Percentiles rank a stretch among this genome's conserved stretches.
Conservation (phyloP, 2,797 vertebrate species). For the Sebastiscus albofasciatus region DNA sequence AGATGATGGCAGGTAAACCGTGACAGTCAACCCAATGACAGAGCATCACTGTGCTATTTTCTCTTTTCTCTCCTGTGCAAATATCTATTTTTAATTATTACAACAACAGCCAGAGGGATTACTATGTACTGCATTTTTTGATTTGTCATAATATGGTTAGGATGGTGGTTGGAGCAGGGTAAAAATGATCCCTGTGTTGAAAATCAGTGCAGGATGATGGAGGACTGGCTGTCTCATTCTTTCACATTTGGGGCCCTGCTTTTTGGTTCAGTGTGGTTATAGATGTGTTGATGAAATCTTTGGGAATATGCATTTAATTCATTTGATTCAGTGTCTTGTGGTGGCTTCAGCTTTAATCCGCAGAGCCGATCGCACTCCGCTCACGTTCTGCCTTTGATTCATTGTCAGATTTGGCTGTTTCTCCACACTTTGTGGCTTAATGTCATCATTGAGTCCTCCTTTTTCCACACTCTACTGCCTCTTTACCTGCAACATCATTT, state of each 20-base stretch:
- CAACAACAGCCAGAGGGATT: background rate
- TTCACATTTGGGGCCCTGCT: constrained; percentile 8
- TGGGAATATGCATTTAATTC: background rate
- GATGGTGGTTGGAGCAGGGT: constrained; percentile 53
- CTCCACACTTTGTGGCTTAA: constrained; percentile 5
- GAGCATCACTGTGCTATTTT: background rate
- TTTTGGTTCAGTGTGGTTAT: background rate
- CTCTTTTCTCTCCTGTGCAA: background rate
- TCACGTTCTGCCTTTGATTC: constrained; percentile 3
- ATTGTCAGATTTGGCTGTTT: constrained; percentile 8
- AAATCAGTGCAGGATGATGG: constrained; percentile 57
- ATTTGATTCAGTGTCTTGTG: background rate
- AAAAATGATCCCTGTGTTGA: constrained; percentile 63
- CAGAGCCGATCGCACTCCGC: constrained; percentile 26
- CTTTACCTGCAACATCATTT: background rate
- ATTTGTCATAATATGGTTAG: constrained; percentile 26
- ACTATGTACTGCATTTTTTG: constrained; percentile 27
- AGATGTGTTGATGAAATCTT: background rate
- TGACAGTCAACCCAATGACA: constrained; percentile 48
- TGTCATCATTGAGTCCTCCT: background rate
- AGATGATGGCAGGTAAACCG: constrained; percentile 46
- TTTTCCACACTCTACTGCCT: background rate
- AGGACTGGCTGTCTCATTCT: constrained; percentile 46
- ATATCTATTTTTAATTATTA: background rate
- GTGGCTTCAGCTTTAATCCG: constrained; percentile 12